Base-by-base conservation (phyloP, 1,140 invertebrate species). In the Plodia interpunctella region DNA sequence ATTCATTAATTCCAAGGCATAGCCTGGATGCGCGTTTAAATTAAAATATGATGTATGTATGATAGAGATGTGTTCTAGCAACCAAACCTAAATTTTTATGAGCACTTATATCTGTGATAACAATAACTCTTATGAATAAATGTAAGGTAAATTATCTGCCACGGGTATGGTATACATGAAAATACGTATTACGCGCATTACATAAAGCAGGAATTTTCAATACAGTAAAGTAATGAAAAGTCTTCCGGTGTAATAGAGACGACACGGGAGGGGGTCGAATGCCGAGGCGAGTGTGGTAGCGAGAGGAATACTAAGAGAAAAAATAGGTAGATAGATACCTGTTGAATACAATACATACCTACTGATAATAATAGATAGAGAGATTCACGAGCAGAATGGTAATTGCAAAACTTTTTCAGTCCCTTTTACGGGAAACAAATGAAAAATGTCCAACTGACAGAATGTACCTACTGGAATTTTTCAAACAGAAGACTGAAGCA, bases 231-330 rank as follows among this genome's bases (percentile, higher is more conserved):
- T 1, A 32, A 8, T 20, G n/a, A n/a, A 13, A 49, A 13, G 11
- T 51, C 5, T 10, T 60, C 11, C 19, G 56, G 19, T 19, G 55
- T 38, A 44, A 56, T 57, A 49, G 55, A 15, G n/a, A n/a, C 38
- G 38, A 44, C n/a, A 44, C 2, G 58, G 49, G 28, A 63, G 54
- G 54, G 69, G 57, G 52, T 53, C 52, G 17, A 59, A 57, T 32
- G 59, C 59, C 65, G 52, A 63, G 62, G 59, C 55, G 60, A 58
- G 52, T 44, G 58, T 35, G 49, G 30, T 30, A 17, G 30, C 64
- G 65, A 70, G 56, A 57, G 56, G 62, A 74, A 70, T 66, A 62
- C 63, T 18, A 52, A 63, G 57, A 53, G 58, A 73, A 64, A 62
- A 68, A 63, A n/a, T n/a, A n/a, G n/a, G n/a, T 25, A 25, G 21